Percentiles rank a stretch among this genome's conserved stretches.
phyloP scores from a whole-genome alignment of 2,797 vertebrate species.

The Ibycter americanus region DNA sequence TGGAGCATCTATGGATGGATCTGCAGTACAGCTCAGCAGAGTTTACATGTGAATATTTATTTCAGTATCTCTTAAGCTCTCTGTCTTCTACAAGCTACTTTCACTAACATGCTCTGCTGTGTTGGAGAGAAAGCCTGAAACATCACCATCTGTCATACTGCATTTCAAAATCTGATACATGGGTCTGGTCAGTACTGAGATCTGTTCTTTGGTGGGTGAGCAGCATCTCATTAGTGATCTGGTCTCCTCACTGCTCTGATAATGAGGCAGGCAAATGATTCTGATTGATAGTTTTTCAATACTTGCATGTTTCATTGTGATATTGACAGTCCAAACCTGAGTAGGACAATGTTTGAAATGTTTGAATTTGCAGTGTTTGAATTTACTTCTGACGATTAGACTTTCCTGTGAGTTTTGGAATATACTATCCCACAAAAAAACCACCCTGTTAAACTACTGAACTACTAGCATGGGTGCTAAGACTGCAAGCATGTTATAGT shows the following conservation, averaged over 20 bases:
- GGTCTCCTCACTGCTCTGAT: not conserved
- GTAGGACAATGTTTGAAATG: not conserved
- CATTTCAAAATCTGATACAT: not conserved
- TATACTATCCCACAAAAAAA: not conserved
- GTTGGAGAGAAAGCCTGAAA: not conserved
- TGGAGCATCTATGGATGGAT: not conserved
- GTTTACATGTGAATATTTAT: not conserved
- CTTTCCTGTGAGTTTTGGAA: not conserved
- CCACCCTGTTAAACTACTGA: not conserved
- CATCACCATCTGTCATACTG: accelerated
- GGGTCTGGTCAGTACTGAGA: not conserved
- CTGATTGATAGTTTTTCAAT: not conserved
- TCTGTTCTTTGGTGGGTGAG: not conserved
- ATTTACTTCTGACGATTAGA: not conserved
- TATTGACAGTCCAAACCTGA: not conserved
- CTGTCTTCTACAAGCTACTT: not conserved
- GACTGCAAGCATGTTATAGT: not conserved
- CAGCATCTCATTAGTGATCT: not conserved
- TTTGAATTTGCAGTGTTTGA: not conserved
- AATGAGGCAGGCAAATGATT: not conserved
- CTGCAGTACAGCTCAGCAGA: not conserved
- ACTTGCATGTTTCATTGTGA: not conserved
- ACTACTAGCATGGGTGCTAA: not conserved
- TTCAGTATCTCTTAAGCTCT: not conserved
- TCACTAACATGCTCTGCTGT: not conserved